Evolutionary conservation across 1,140 invertebrate genomes (phyloP).

Genomic region (Palaemon carinicauda): DNA sequence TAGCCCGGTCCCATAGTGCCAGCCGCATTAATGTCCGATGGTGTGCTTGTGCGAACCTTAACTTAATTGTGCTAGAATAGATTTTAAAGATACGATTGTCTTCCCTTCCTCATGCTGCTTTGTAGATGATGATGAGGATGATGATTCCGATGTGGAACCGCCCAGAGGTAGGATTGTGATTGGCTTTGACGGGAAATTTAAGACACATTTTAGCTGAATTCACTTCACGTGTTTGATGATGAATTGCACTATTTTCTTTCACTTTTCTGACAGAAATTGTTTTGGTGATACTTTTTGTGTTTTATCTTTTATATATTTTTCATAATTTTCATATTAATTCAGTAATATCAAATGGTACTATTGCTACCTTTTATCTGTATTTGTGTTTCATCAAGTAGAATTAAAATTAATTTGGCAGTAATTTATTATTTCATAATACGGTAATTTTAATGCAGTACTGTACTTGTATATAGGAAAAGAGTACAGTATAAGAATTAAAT

Average conservation of each 20-base stretch:
- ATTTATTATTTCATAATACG: too few species aligned
- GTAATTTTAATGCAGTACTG: too few species aligned
- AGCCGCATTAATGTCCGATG: too few species aligned
- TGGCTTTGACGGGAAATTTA: background rate
- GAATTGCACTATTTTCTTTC: too few species aligned
- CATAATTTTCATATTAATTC: background rate
- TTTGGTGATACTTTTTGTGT: background rate
- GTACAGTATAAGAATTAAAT: too few species aligned
- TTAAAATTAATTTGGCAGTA: too few species aligned
- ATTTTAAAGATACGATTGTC: background rate
- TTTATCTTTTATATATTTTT: background rate
- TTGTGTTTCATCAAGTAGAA: too few species aligned
- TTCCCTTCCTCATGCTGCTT: conserved; percentile 64
- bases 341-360: background rate
- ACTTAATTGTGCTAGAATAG: too few species aligned
- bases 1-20: too few species aligned
- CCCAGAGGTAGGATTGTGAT: background rate
- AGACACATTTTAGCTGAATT: background rate
- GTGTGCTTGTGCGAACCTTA: too few species aligned
- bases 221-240: background rate
- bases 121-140: conserved; percentile 63
- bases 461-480: too few species aligned
- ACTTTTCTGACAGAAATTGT: background rate
- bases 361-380: too few species aligned
- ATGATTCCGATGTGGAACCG: conserved; percentile 65